These are phyloP conservation scores for Panopea generosa DNA, from an alignment of 2,888 invertebrate genomes.

Conservation along the genomic window DNA sequence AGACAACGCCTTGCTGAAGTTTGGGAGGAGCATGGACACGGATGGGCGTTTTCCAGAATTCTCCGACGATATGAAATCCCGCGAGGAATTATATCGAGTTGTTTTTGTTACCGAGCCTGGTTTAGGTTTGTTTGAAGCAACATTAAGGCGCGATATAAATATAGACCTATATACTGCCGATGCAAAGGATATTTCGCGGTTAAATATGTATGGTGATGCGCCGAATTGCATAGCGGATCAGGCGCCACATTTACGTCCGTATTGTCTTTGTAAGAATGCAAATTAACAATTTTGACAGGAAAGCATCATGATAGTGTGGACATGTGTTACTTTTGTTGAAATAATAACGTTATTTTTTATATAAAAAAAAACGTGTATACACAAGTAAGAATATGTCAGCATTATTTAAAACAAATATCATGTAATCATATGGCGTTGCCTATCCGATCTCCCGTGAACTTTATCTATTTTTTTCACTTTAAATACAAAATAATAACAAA, in stretches of 20 bases:
- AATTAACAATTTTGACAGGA: too few species aligned
- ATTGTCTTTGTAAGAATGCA: conserved; percentile 92
- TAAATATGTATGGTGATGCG: conserved; percentile 93
- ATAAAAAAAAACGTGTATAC: too few species aligned
- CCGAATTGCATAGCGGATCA: conserved; percentile 91
- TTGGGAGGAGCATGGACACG: conserved; percentile 90
- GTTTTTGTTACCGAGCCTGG: conserved; percentile 93
- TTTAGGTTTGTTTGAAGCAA: conserved; percentile 93
- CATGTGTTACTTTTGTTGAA: too few species aligned
- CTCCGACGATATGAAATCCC: conserved; percentile 88
- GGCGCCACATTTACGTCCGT: conserved; percentile 90
- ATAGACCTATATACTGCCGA: conserved; percentile 88
- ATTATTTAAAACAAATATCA: too few species aligned
- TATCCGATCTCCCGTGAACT: too few species aligned
- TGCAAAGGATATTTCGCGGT: conserved; percentile 90
- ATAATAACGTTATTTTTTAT: too few species aligned
- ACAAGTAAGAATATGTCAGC: too few species aligned
- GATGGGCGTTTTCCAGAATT: conserved; percentile 94
- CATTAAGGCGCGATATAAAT: conserved; percentile 88
- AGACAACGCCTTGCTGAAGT: conserved; percentile 89
- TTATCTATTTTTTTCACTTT: too few species aligned
- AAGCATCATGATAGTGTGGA: too few species aligned
- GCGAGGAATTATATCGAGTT: conserved; percentile 91
- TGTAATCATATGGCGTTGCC: too few species aligned
- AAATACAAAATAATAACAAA: too few species aligned